A percentile compares a stretch with the other conserved stretches of the same genome.
phyloP scores from a whole-genome alignment of 2,888 invertebrate genomes.

The Oligia latruncula region DNA sequence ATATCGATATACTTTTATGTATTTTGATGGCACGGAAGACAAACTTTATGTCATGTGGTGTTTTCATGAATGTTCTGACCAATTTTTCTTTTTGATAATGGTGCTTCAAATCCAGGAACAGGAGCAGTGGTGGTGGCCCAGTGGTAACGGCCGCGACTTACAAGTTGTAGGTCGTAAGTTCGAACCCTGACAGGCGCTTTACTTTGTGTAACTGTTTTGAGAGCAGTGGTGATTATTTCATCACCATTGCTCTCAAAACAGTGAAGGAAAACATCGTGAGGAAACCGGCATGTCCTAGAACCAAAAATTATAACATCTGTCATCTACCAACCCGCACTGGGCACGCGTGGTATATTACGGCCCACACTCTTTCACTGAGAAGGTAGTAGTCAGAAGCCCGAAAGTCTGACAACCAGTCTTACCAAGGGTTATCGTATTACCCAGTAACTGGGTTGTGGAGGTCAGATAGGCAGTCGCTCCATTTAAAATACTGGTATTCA shows the following conservation, averaged over 20 bases:
- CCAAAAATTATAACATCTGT: neutral
- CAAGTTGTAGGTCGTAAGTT: neutral
- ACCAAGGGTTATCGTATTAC: too few relatives aligned
- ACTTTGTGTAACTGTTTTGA: neutral
- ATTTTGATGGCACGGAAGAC: neutral
- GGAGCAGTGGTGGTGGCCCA: neutral
- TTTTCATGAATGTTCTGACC: neutral
- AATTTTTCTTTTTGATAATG: neutral
- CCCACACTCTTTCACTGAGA: neutral
- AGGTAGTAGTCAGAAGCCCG: too few relatives aligned
- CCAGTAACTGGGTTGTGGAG: too few relatives aligned
- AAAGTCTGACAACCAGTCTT: too few relatives aligned
- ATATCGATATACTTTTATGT: neutral
- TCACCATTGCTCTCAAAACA: neutral
- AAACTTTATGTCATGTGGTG: neutral
- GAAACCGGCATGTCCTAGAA: neutral
- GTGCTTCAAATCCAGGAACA: neutral
- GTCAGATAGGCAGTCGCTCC: too few relatives aligned
- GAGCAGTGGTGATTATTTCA: neutral
- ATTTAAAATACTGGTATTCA: too few relatives aligned
- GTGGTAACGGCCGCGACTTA: neutral
- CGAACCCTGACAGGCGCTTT: too few relatives aligned
- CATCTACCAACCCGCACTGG: neutral
- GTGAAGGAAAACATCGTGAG: neutral
- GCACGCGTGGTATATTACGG: neutral